Percentiles rank a stretch among this genome's conserved stretches.
Conservation (phyloP, 2,888 invertebrate species). For the Apotomis turbidana region DNA sequence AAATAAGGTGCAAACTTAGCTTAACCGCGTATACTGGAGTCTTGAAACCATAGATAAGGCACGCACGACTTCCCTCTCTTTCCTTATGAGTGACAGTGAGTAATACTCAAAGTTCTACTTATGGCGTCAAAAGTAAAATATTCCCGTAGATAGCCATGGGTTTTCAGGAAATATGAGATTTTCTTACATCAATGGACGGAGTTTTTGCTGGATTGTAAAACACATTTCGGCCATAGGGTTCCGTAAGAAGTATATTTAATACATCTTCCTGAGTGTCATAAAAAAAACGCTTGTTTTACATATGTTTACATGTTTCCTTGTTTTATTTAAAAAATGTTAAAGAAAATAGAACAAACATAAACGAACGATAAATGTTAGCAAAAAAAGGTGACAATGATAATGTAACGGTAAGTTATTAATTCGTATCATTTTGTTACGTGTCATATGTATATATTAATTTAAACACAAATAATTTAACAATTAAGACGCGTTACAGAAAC, state of each 20-base stretch:
- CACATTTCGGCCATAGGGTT: background rate
- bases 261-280: too few species aligned
- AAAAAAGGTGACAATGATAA: too few species aligned
- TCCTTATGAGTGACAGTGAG: slow-evolving; percentile 35
- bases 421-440: too few species aligned
- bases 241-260: background rate
- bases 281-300: too few species aligned
- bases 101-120: slow-evolving; percentile 35
- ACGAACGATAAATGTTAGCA: too few species aligned
- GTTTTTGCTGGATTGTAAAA: background rate
- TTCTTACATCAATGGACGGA: background rate
- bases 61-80: slow-evolving; percentile 12
- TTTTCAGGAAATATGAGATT: slow-evolving; percentile 19
- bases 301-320: too few species aligned
- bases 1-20: background rate
- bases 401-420: too few species aligned
- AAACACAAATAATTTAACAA: too few species aligned
- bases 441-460: too few species aligned
- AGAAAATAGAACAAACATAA: too few species aligned
- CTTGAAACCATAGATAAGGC: slow-evolving; percentile 1
- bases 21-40: background rate
- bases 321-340: too few species aligned
- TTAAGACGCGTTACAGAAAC: too few species aligned
- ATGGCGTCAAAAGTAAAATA: slow-evolving; percentile 19
- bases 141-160: slow-evolving; percentile 24